A percentile compares a stretch with the other conserved stretches of the same genome.
phyloP scores from a whole-genome alignment of 2,888 invertebrate species.

The Acleris emargana region DNA sequence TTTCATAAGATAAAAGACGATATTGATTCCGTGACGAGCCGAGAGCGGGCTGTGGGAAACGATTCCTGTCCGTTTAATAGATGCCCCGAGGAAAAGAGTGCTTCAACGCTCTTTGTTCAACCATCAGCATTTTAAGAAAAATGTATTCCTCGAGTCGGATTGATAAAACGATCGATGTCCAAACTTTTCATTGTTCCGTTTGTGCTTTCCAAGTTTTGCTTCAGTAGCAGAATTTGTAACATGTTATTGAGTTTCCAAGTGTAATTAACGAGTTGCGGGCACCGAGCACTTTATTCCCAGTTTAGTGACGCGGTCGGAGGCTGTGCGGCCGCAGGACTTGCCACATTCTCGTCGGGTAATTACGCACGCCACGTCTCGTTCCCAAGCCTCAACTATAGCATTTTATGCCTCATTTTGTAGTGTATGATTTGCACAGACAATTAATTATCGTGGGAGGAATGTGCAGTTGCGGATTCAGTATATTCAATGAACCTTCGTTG shows the following conservation, averaged over 20 bases:
- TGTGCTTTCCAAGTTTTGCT: constrained; percentile 37
- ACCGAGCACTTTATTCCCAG: constrained; percentile 74
- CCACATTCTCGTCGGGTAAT: constrained; percentile 80
- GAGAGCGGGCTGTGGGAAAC: constrained; percentile 79
- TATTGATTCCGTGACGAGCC: constrained; percentile 82
- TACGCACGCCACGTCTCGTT: constrained; percentile 75
- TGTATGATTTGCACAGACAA: constrained; percentile 78
- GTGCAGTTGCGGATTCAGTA: constrained; percentile 60
- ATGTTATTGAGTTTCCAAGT: constrained; percentile 67
- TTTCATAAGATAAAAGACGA: constrained; percentile 81
- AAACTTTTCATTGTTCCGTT: constrained; percentile 7
- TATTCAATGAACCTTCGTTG: constrained; percentile 54
- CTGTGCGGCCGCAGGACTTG: constrained; percentile 70
- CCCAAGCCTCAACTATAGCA: constrained; percentile 74
- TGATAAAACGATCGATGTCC: constrained; percentile 7
- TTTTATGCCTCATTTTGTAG: constrained; percentile 79
- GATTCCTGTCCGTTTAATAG: constrained; percentile 77
- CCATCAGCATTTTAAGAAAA: constrained; percentile 57
- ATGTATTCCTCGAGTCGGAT: constrained; percentile 31
- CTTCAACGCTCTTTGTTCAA: constrained; percentile 60
- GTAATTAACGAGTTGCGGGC: constrained; percentile 76
- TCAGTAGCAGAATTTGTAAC: constrained; percentile 54
- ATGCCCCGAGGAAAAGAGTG: constrained; percentile 69
- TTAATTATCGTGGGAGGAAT: constrained; percentile 77
- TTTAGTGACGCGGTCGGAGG: constrained; percentile 64